Conservation (phyloP, 2,888 invertebrate genomes). For the Dugesia japonica region DNA sequence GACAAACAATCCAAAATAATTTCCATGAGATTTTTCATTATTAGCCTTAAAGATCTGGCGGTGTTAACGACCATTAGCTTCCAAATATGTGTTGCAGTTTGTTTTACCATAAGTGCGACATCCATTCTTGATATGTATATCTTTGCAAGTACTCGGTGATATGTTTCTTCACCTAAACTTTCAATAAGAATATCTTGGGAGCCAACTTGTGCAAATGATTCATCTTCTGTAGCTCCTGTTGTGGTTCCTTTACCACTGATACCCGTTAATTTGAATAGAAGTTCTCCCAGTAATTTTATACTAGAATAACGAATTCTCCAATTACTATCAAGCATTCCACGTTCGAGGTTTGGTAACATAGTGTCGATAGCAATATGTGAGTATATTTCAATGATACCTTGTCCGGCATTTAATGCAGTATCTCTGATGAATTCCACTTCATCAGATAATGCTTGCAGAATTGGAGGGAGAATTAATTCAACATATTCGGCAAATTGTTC, state of each 20-base stretch:
- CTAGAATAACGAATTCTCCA: constrained; percentile 86
- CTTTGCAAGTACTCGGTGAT: constrained; percentile 76
- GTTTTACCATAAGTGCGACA: constrained; percentile 83
- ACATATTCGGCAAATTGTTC: constrained; percentile 85
- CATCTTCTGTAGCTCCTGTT: not conserved
- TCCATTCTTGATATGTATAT: constrained; percentile 92
- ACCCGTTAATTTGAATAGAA: constrained; percentile 68
- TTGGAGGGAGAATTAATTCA: constrained; percentile 85
- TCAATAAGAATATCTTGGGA: constrained; percentile 53
- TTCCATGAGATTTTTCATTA: constrained; percentile 77
- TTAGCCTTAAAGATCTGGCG: constrained; percentile 81
- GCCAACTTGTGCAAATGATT: not conserved
- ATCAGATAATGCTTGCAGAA: constrained; percentile 85
- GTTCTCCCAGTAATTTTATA: constrained; percentile 80
- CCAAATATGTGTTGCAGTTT: constrained; percentile 95
- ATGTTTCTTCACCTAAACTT: constrained; percentile 66
- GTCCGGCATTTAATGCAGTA: constrained; percentile 84
- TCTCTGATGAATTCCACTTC: constrained; percentile 96
- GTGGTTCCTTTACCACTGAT: constrained; percentile 75
- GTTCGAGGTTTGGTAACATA: constrained; percentile 65
- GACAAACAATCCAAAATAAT: constrained; percentile 79
- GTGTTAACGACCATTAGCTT: constrained; percentile 97
- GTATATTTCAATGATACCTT: constrained; percentile 83
- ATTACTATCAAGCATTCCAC: constrained; percentile 83
- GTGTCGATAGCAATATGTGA: constrained; percentile 82